Conservation (phyloP, 2,888 invertebrate genomes). For the Synergus gifuensis region DNA sequence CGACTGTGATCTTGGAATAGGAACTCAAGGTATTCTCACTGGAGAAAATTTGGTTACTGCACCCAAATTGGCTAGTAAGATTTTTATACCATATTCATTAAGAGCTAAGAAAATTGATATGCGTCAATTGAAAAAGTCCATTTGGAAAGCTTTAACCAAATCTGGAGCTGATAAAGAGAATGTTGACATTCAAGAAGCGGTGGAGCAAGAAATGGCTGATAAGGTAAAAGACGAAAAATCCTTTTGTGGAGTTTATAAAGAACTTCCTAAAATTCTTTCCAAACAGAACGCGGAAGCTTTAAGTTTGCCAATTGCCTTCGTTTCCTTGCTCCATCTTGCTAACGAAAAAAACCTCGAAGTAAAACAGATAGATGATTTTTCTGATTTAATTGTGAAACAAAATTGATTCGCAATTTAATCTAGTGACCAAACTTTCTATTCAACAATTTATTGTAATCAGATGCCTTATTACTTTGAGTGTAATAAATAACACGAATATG, state of each 20-base stretch:
- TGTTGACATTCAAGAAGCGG: slow-evolving; percentile 65
- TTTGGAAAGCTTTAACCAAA: slow-evolving; percentile 83
- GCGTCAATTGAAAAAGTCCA: slow-evolving; percentile 86
- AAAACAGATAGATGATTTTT: slow-evolving; percentile 53
- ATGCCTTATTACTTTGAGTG: neutral
- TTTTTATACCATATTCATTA: slow-evolving; percentile 88
- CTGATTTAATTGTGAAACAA: slow-evolving; percentile 62
- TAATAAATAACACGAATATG: slow-evolving; percentile 1
- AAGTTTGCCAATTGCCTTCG: slow-evolving; percentile 87
- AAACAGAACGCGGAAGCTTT: slow-evolving; percentile 85
- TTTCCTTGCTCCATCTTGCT: slow-evolving; percentile 89
- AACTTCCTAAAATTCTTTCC: slow-evolving; percentile 81
- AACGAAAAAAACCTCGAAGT: slow-evolving; percentile 85
- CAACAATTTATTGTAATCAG: neutral
- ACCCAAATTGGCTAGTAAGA: slow-evolving; percentile 83
- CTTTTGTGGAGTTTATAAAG: slow-evolving; percentile 80
- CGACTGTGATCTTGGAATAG: slow-evolving; percentile 48
- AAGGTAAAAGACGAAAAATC: slow-evolving; percentile 61
- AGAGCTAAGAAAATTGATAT: slow-evolving; percentile 92
- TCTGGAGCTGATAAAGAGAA: slow-evolving; percentile 47
- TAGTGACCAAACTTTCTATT: neutral
- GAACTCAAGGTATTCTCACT: slow-evolving; percentile 69
- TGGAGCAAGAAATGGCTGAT: slow-evolving; percentile 7
- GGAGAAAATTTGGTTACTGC: slow-evolving; percentile 83
- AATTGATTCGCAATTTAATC: neutral